Evolutionary conservation across 2,797 vertebrate species (phyloP).

Genomic region (Eutrigla gurnardus): DNA sequence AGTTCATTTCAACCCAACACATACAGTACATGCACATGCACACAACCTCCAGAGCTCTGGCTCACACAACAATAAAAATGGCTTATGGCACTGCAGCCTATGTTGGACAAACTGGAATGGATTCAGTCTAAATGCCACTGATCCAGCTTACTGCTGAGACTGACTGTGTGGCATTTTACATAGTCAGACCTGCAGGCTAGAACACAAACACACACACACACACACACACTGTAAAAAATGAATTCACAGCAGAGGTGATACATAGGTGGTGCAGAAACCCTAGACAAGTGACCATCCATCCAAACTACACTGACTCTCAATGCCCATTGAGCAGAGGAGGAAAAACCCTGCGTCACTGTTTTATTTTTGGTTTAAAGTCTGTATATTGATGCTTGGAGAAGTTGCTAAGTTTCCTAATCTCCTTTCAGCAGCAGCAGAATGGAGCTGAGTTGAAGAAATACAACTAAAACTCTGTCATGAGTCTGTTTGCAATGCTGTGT

Average conservation of each 20-base stretch:
- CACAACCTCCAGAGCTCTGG: not conserved
- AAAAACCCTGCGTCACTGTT: not conserved
- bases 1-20: no score
- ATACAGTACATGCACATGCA: no score
- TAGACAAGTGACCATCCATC: not conserved
- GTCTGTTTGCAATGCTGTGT: no score
- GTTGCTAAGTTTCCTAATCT: not conserved
- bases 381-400: not conserved
- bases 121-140: conserved; percentile 28
- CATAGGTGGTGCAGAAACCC: not conserved
- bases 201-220: not conserved
- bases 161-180: conserved; percentile 30
- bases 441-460: not conserved
- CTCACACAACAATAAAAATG: not conserved
- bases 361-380: not conserved
- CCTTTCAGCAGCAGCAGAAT: not conserved
- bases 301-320: not conserved
- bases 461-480: not conserved
- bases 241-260: conserved; percentile 11
- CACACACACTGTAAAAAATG: not conserved
- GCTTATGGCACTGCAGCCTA: not conserved
- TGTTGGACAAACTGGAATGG: conserved; percentile 11
- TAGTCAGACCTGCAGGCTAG: not conserved
- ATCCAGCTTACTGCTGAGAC: conserved; percentile 11
- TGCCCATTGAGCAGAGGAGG: conserved; percentile 5